Base-by-base conservation (phyloP, 1,140 invertebrate genomes). In the Leptinotarsa texana region DNA sequence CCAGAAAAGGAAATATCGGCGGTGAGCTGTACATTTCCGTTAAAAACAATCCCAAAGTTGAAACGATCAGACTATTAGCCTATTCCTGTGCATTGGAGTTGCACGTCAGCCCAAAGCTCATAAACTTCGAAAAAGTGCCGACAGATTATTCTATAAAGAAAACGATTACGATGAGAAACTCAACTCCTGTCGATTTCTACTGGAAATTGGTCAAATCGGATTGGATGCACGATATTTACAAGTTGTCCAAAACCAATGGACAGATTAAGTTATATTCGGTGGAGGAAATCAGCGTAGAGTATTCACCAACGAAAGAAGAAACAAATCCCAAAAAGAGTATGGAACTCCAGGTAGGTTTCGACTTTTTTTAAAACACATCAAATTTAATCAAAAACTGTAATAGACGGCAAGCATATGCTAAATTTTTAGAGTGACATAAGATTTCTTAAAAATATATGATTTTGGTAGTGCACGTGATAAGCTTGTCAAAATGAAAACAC, bases 31-130 rank as follows among this genome's bases (percentile, higher is more conserved):
- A 78, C 24, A 63, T 84, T 5, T 77, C 80, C 3, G 73, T 79
- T 17, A 79, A 80, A 69, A 80, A 84, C 49, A 84, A 84, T 80
- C 83, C 83, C 13, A 61, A 74, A 68, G 74, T 83, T 17, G 48
- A 80, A 33, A 68, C 62, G 5, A 21, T 65, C 21, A 22, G n/a
- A 65, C 11, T 65, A 15, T 13, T 17, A 21, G 63, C 63, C 21
- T 15, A 65, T 33, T 17, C 63, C 3, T 74, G 75, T 17, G 74
- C 77, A 57, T 27, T 84, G 22, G 77, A 72, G 51, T 77, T 82
- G 27, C 73, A 74, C 24, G 75, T 83, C 4, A 69, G 65, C 8
- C 80, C 81, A 8, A 81, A 80, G 70, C 21, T 67, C 1, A 42
- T 83, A 18, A 22, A 68, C 17, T 84, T 83, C 69, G 81, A 83